Evolutionary conservation across 2,797 vertebrate genomes (phyloP).

Genomic region (Oreortyx pictus): DNA sequence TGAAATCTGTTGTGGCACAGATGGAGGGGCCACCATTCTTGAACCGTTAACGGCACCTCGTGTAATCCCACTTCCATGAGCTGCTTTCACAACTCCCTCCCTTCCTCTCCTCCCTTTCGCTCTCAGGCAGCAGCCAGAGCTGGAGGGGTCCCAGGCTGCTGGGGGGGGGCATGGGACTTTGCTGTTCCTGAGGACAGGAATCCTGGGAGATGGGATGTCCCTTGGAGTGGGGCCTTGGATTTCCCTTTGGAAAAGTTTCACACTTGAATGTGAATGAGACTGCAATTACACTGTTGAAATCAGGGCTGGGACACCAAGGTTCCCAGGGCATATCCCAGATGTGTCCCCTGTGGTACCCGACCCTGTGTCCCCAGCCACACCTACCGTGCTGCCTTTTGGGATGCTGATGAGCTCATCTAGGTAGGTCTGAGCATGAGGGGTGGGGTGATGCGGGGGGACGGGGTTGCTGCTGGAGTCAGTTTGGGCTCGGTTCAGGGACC

Average conservation of each 20-base stretch:
- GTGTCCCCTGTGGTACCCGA: not conserved
- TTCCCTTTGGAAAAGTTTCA: not conserved
- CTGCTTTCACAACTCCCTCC: not conserved
- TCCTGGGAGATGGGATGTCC: not conserved
- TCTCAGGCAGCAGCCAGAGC: rapidly evolving
- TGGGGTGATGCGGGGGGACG: rapidly evolving
- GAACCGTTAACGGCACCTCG: rapidly evolving
- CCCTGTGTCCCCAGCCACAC: not conserved
- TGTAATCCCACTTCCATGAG: not conserved
- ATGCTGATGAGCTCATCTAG: constrained; percentile 50
- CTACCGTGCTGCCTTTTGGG: constrained; percentile 35
- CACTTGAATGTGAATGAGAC: no score
- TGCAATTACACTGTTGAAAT: not conserved
- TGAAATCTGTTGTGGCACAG: not conserved
- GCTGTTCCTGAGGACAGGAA: not conserved
- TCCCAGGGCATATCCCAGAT: not conserved
- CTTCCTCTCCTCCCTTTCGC: not conserved
- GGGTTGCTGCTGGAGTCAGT: not conserved
- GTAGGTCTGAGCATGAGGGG: not conserved
- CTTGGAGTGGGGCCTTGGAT: not conserved
- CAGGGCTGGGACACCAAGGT: not conserved
- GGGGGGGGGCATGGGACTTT: not conserved
- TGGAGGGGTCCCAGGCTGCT: not conserved
- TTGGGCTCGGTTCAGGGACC: not conserved
- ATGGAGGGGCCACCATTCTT: not conserved